Evolutionary conservation across 2,113 vertebrate genomes (phyloP).

Genomic region (Arizona elegans): DNA sequence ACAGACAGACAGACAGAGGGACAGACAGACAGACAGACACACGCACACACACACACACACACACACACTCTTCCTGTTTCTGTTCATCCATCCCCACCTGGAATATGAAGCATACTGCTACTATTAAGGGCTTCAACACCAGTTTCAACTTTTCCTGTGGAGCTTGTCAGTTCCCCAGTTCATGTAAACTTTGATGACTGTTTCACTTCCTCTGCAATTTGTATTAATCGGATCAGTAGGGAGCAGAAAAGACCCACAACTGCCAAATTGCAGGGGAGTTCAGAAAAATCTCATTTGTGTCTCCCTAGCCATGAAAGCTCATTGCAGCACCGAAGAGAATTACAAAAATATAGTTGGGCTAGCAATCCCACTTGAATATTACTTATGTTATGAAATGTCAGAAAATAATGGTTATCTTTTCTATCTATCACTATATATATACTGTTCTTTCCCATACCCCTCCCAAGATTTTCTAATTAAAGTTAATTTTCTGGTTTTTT

Average conservation of each 20-base stretch:
- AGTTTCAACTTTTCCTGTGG: not conserved
- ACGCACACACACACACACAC: not conserved
- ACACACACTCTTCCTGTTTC: not conserved
- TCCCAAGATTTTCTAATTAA: constrained; percentile 10
- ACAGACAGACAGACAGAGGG: not conserved
- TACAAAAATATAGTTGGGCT: constrained; percentile 75
- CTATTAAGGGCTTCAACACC: not conserved
- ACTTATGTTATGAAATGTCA: constrained; percentile 68
- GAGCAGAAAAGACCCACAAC: not conserved
- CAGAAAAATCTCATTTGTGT: constrained; percentile 41
- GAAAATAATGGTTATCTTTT: constrained; percentile 57
- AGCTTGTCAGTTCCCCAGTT: constrained; percentile 26
- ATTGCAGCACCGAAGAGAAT: constrained; percentile 71
- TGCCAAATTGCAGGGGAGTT: constrained; percentile 23
- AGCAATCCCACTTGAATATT: constrained; percentile 35
- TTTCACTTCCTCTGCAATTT: not conserved
- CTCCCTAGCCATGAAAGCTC: constrained; percentile 56
- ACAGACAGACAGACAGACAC: not conserved
- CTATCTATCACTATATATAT: constrained; percentile 45
- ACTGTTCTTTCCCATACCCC: constrained; percentile 10
- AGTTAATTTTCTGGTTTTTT: constrained; percentile 30
- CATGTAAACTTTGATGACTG: constrained; percentile 6
- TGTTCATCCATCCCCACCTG: not conserved
- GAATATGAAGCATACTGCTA: not conserved
- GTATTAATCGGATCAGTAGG: not conserved